These are phyloP conservation scores for Drosophila sp. DNA, from an alignment of 1,140 invertebrate genomes.

Conservation along the genomic window DNA sequence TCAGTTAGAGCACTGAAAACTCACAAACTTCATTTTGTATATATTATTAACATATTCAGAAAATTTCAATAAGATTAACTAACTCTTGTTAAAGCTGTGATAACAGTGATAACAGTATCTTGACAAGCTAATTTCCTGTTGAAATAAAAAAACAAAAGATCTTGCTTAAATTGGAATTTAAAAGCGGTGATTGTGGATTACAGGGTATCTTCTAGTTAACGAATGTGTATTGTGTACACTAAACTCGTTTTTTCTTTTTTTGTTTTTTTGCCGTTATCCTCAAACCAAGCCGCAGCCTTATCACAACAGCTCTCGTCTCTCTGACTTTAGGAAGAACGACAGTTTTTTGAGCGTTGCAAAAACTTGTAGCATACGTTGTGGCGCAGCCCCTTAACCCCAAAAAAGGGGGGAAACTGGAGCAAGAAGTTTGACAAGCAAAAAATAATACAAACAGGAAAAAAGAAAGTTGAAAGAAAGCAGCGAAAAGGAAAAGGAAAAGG, in stretches of 20 bases:
- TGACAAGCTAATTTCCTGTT: too few relatives aligned
- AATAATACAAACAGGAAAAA: neutral
- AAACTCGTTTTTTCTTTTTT: neutral
- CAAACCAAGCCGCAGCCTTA: slow-evolving; percentile 20
- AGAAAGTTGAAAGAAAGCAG: slow-evolving; percentile 11
- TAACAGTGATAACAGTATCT: too few relatives aligned
- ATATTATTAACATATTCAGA: too few relatives aligned
- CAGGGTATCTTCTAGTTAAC: neutral
- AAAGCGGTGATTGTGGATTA: neutral
- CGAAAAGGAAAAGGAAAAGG: slow-evolving; percentile 27
- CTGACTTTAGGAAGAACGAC: slow-evolving; percentile 41
- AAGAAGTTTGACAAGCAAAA: slow-evolving; percentile 20
- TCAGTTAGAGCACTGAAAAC: too few relatives aligned
- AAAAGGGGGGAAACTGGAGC: slow-evolving; percentile 6
- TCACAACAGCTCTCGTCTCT: slow-evolving; percentile 10
- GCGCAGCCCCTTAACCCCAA: slow-evolving; percentile 18
- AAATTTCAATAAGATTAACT: too few relatives aligned
- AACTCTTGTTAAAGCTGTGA: too few relatives aligned
- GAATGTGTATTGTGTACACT: neutral
- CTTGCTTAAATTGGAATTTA: too few relatives aligned
- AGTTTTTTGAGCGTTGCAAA: slow-evolving; percentile 39
- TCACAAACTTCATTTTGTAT: too few relatives aligned
- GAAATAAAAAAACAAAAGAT: too few relatives aligned
- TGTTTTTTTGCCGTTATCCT: slow-evolving; percentile 29
- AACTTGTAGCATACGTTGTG: slow-evolving; percentile 58